Evolutionary conservation across 30 jellyfish, hydroid and myxozoan genomes (phyloP), one percentile per base, ranked within the genome.

Genomic region (Cassiopea andromeda): DNA sequence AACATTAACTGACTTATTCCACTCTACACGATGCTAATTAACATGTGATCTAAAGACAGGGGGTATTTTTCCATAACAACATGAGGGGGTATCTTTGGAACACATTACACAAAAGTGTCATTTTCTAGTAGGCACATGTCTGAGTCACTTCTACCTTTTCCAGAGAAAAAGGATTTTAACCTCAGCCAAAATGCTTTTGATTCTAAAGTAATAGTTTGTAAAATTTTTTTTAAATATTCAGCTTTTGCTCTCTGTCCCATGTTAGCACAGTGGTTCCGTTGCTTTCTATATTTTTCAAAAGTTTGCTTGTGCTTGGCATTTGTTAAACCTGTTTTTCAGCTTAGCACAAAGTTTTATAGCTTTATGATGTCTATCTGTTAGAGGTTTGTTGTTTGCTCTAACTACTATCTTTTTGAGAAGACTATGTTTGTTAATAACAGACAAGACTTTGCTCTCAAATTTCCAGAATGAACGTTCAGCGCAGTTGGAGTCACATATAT

Each of bases 371-470:
- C 12, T 46, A 73, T 13, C 60, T 46, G 83, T 73, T 18, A 73
- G 60, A 47, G 83, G 60, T 17, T 73, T 73, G 83, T 27, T 73
- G 83, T 46, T 73, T 73, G 83, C 83, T 54, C 12, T 54, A 54
- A 54, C 64, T 54, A 54, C 7, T 54, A 6, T 54, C 64, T 73
- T 73, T 73, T 73, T 47, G 64, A 73, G 60, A 73, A 60, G 83
- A 16, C 64, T 60, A 73, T 10, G 60, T 38, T 8, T 46, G 38
- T 73, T 73, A 19, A 73, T 60, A 73, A 73, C 8, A 73, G 83
- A 73, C 14, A 43, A 73, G 60, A 73, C 16, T 43, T 16, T 15
- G 16, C 38, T 73, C 48, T 73, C 83, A 73, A 70, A 10, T 43
- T 6, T 46, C 60, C 17, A 14, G 60, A 73, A 73, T 15, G 83